Evolutionary conservation across 2,888 invertebrate genomes (phyloP).

Genomic region (Heliconius erato): DNA sequence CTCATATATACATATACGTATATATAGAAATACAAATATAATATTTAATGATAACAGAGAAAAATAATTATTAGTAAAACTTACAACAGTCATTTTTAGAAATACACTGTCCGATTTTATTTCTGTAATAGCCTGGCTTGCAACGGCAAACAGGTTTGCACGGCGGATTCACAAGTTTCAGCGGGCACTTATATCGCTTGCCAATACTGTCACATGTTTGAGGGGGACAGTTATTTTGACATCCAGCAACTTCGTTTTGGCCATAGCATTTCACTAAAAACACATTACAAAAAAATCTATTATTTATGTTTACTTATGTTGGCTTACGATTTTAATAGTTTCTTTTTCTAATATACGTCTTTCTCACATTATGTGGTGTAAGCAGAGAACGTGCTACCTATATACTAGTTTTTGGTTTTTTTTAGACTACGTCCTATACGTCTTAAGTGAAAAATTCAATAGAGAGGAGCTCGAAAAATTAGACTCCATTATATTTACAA

Average conservation of each 20-base stretch:
- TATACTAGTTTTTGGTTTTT: too few relatives aligned
- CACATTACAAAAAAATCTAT: not conserved
- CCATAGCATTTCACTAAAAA: conserved; percentile 35
- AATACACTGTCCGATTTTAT: conserved; percentile 54
- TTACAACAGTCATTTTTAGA: conserved; percentile 59
- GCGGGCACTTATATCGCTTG: conserved; percentile 48
- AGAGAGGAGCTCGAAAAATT: too few relatives aligned
- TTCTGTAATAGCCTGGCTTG: conserved; percentile 58
- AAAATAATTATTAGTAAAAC: conserved; percentile 25
- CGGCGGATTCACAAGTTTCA: conserved; percentile 11
- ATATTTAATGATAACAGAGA: not conserved
- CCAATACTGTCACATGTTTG: conserved; percentile 56
- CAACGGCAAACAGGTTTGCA: conserved; percentile 59
- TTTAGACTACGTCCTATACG: too few relatives aligned
- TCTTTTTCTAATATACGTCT: not conserved
- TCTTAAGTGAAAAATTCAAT: too few relatives aligned
- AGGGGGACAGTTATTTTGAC: conserved; percentile 27
- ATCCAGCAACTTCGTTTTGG: conserved; percentile 42
- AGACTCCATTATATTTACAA: too few relatives aligned
- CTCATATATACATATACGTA: too few relatives aligned
- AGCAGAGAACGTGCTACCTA: too few relatives aligned
- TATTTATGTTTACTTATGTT: too few relatives aligned
- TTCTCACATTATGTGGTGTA: too few relatives aligned
- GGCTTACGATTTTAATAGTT: not conserved
- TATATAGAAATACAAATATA: not conserved